Base-by-base conservation (phyloP, 2,888 invertebrate species). In the Trichacis sp. region DNA sequence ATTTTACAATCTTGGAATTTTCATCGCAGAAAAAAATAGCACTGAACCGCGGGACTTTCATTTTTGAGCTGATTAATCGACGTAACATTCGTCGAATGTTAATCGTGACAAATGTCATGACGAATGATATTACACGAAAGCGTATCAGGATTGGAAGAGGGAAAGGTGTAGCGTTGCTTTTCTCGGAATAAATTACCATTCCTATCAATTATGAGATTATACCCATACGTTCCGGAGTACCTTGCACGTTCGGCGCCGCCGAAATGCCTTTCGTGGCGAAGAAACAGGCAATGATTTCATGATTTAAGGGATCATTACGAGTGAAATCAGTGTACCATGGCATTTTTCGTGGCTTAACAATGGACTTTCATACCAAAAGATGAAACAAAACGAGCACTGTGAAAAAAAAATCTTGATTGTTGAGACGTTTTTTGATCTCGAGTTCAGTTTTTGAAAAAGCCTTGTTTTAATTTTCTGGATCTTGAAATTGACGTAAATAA, bases 41-140 rank as follows among this genome's bases (percentile, higher is more conserved):
- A 24, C 3, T 3, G 24, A 24, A 24, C 3, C 8, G 24, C n/a
- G n/a, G n/a, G 8, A 24, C 24, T 24, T 24, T 24, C 24, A 8
- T 24, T 24, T 24, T 24, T 8, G 8, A 8, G 24, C 24, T 24
- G 24, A 24, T 24, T 24, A 24, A 24, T 24, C 24, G 24, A 24
- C 24, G 24, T 24, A 24, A 24, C 24, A 5, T 24, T 3, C 24
- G 14, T 40, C 12, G 15, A 40, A 40, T 40, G 3, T 40, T 40
- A 40, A 40, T 40, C 40, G 40, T 40, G 40, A 40, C 40, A 40
- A 40, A 40, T 40, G 40, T 40, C 40, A 15, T 40, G 40, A 40
- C 14, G 40, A 14, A 40, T 40, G 40, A 40, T 40, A 40, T 40
- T 40, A 40, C 40, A 8, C 15, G 40, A 40, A 40, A 40, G 40